phyloP scores from a whole-genome alignment of 2,888 invertebrate genomes.

The Idaea straminata region DNA sequence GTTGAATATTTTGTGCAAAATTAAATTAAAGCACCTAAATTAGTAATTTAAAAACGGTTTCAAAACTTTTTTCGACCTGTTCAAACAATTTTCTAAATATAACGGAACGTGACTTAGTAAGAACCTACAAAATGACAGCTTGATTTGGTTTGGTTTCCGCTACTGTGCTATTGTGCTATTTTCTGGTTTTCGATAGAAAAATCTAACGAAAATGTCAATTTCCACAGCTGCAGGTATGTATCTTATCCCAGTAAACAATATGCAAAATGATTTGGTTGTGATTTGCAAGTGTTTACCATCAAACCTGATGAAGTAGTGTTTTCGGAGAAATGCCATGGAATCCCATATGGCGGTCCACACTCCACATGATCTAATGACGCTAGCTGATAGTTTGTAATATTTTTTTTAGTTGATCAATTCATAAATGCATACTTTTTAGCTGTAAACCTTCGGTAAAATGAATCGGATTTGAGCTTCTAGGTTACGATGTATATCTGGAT shows the following conservation, averaged over 20 bases:
- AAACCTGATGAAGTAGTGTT: conserved; percentile 69
- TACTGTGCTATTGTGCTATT: conserved; percentile 79
- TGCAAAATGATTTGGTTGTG: conserved; percentile 34
- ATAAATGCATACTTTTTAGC: conserved; percentile 29
- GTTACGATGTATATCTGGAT: conserved; percentile 61
- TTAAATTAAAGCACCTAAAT: not conserved
- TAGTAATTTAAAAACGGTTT: not conserved
- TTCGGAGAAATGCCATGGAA: conserved; percentile 78
- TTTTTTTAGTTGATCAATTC: conserved; percentile 40
- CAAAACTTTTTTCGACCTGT: not conserved
- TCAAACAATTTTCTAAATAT: conserved; percentile 9
- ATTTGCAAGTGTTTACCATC: conserved; percentile 50
- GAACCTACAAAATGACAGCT: conserved; percentile 76
- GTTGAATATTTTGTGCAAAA: not conserved
- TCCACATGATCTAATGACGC: conserved; percentile 78
- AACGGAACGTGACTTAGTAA: conserved; percentile 54
- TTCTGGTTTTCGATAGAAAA: conserved; percentile 70
- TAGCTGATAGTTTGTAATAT: conserved; percentile 53
- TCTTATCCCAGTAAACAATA: conserved; percentile 36
- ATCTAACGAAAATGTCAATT: conserved; percentile 71
- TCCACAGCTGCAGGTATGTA: conserved; percentile 75
- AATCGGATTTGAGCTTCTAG: conserved; percentile 43
- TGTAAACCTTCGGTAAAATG: conserved; percentile 18
- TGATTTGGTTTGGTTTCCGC: conserved; percentile 81
- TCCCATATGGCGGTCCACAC: conserved; percentile 80